Evolutionary conservation across 2,113 vertebrate species (phyloP).

Genomic region (Brachypteracias leptosomus): DNA sequence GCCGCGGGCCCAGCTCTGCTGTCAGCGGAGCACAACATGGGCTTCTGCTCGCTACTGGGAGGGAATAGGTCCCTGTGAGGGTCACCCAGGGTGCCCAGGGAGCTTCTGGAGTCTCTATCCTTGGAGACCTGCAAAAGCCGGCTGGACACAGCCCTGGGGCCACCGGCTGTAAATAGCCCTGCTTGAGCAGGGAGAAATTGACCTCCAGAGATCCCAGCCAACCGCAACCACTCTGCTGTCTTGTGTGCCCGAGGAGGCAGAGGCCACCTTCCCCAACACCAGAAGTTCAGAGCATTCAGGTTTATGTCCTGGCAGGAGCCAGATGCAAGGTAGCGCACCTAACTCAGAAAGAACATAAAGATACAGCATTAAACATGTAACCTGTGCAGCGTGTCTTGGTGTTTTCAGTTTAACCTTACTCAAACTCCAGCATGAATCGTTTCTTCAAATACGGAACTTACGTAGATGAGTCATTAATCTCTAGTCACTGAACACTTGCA

Average conservation of each 20-base stretch:
- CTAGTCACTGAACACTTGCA: not conserved
- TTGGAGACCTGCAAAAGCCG: not conserved
- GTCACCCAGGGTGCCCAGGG: not conserved
- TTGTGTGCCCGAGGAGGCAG: not conserved
- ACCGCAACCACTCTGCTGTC: fast-evolving
- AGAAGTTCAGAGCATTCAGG: not conserved
- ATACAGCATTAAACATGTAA: not conserved
- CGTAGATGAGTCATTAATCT: not conserved
- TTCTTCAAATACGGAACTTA: not conserved
- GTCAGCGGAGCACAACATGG: fast-evolving
- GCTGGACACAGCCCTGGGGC: not conserved
- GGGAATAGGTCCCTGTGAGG: not conserved
- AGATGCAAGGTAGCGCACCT: not conserved
- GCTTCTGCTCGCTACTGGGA: not conserved
- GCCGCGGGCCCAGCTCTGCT: not conserved
- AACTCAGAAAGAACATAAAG: not conserved
- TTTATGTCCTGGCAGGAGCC: not conserved
- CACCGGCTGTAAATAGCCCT: too few relatives aligned
- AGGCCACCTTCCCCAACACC: not conserved
- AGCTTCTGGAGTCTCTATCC: not conserved
- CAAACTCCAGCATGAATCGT: not conserved
- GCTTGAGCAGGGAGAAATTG: not conserved
- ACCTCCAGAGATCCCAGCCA: not conserved
- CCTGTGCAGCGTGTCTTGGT: fast-evolving
- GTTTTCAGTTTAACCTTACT: not conserved